These are phyloP conservation scores for Stenopsyche tienmushanensis DNA, from an alignment of 1,140 invertebrate genomes.

Conservation along the genomic window DNA sequence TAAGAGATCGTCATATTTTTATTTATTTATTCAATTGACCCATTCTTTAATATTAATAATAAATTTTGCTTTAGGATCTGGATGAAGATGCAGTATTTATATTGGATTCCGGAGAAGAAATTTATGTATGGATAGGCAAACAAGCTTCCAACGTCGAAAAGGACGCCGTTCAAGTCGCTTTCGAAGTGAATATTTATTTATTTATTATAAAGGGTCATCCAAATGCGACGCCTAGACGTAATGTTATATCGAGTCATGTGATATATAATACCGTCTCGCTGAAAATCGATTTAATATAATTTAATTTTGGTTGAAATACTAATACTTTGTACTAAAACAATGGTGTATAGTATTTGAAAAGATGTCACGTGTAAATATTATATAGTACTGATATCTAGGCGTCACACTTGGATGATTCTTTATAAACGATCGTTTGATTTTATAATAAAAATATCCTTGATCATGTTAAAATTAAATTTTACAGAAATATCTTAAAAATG, in stretches of 20 bases:
- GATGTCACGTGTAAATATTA: too few relatives aligned
- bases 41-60: background rate
- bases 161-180: constrained; percentile 57
- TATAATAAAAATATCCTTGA: background rate
- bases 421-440: too few relatives aligned
- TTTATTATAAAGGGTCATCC: constrained; percentile 8
- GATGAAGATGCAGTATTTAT: constrained; percentile 76
- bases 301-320: too few relatives aligned
- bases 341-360: too few relatives aligned
- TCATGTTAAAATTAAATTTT: constrained; percentile 22
- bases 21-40: background rate
- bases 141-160: constrained; percentile 70
- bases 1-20: constrained; percentile 36
- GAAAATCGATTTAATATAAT: too few relatives aligned
- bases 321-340: too few relatives aligned
- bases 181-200: constrained; percentile 53
- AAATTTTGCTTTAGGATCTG: constrained; percentile 60
- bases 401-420: too few relatives aligned
- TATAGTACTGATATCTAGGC: too few relatives aligned
- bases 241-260: too few relatives aligned
- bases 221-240: too few relatives aligned
- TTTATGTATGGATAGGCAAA: constrained; percentile 75
- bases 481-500: constrained; percentile 64
- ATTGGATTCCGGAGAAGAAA: constrained; percentile 69
- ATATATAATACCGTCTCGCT: too few relatives aligned